Evolutionary conservation across 2,113 vertebrate species (phyloP), one percentile per base, ranked within the genome.

Genomic region (Neogobius melanostomus): DNA sequence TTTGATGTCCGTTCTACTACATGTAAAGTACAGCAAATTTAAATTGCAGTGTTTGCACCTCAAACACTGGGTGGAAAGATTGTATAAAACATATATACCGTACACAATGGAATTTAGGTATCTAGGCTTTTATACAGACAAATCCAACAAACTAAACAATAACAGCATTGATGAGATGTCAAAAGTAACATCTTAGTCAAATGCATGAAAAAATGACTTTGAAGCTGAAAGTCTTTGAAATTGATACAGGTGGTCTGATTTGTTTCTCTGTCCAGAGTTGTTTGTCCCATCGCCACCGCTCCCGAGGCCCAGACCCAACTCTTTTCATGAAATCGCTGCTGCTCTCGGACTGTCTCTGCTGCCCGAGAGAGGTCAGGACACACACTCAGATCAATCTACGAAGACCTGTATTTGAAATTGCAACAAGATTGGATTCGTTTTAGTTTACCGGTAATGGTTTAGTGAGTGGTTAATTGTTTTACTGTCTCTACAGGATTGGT

Each of bases 321-420:
- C 74, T 52, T 81, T 85, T 54, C 51, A 67, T 62, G 87, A 91
- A 10, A 11, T 88, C 0, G 61, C 69, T 2, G 74, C 85, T 52
- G 79, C 68, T 7, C 15, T 84, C 60, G 72, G 57, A 1, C 66
- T 68, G 11, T 17, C 76, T 46, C 49, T 66, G 8, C 56, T 15
- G 50, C 64, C 45, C 7, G 76, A 68, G 48, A 45, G 62, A 64
- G 62, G 44, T 64, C 11, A 48, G 16, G 45, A 64, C 62, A 21
- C 62, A 21, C 6, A 7, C 11, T 46, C 10, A 47, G 0, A 16
- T 47, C 9, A 16, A 17, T 14, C 14, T 12, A 50, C 11, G 48
- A 50, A 53, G 51, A 53, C 3, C 9, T n/a, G 16, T 16, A 53
- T 56, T 9, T 28, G 10, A 46, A 8, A 46, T 46, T 36, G 28